Conservation (phyloP, 2,797 vertebrate genomes). For the Periophthalmus magnuspinnatus region DNA sequence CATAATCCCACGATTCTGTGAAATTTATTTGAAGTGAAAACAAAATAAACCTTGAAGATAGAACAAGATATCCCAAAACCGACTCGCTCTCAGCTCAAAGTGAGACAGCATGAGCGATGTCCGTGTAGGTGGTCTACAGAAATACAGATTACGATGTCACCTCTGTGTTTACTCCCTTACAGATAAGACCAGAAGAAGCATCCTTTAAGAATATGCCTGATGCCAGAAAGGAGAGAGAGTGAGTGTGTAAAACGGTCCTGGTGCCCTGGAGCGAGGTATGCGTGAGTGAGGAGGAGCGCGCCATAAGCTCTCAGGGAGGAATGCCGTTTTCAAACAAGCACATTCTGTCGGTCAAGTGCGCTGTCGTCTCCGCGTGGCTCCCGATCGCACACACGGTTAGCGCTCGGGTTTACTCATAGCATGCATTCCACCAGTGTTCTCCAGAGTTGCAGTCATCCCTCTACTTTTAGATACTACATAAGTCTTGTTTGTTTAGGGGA, state of each 20-base stretch:
- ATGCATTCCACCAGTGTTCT: slow-evolving; percentile 65
- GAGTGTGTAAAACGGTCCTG: neutral
- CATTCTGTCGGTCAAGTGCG: slow-evolving; percentile 62
- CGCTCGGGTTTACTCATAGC: slow-evolving; percentile 70
- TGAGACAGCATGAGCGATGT: slow-evolving; percentile 15
- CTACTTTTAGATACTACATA: slow-evolving; percentile 32
- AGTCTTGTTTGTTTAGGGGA: slow-evolving; percentile 22
- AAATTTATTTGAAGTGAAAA: neutral
- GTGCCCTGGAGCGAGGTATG: slow-evolving; percentile 40
- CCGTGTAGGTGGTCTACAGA: slow-evolving; percentile 60
- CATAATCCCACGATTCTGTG: neutral
- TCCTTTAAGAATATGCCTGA: slow-evolving; percentile 20
- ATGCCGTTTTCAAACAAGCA: slow-evolving; percentile 75
- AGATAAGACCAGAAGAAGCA: slow-evolving; percentile 56
- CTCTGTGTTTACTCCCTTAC: slow-evolving; percentile 47
- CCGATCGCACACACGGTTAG: slow-evolving; percentile 47
- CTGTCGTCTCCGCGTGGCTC: slow-evolving; percentile 40
- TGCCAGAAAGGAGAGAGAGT: slow-evolving; percentile 26
- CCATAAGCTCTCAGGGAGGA: slow-evolving; percentile 70
- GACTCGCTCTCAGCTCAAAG: slow-evolving; percentile 13
- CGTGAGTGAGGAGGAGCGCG: slow-evolving; percentile 55
- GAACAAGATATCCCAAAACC: slow-evolving; percentile 7
- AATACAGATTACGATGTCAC: slow-evolving; percentile 42
- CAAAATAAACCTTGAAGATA: slow-evolving; percentile 5
- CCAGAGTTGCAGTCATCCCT: slow-evolving; percentile 41